A percentile compares a stretch with the other conserved stretches of the same genome.
Conservation (phyloP, 2,113 vertebrate species). For the Butorides virescens region DNA sequence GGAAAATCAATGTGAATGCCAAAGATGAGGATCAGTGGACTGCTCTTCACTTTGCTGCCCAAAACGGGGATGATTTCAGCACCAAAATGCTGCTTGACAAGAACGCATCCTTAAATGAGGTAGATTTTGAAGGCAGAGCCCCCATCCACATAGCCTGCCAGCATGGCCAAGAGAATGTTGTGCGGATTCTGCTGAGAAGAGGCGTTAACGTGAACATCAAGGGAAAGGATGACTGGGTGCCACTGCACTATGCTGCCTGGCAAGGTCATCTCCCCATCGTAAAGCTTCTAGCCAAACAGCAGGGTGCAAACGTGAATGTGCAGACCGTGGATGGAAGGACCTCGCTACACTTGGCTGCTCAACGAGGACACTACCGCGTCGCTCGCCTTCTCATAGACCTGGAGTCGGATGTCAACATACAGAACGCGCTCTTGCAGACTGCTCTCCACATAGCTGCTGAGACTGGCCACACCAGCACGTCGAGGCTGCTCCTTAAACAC, state of each 20-base stretch:
- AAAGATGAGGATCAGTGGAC: slow-evolving; percentile 97
- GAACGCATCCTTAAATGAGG: slow-evolving; percentile 80
- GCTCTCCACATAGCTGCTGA: slow-evolving; percentile 90
- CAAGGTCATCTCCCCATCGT: slow-evolving; percentile 92
- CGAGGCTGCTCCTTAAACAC: slow-evolving; percentile 89
- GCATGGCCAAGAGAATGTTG: slow-evolving; percentile 90
- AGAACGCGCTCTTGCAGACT: slow-evolving; percentile 70
- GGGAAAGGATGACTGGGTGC: slow-evolving; percentile 91
- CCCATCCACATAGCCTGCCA: slow-evolving; percentile 93
- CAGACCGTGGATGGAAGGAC: slow-evolving; percentile 89
- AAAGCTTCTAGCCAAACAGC: slow-evolving; percentile 91
- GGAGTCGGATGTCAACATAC: slow-evolving; percentile 74
- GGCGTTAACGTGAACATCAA: slow-evolving; percentile 78
- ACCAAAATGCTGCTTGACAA: slow-evolving; percentile 88
- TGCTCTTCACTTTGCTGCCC: slow-evolving; percentile 91
- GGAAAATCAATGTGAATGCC: slow-evolving; percentile 89
- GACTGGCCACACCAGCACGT: slow-evolving; percentile 94
- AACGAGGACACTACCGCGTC: slow-evolving; percentile 92
- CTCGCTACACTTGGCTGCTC: slow-evolving; percentile 90
- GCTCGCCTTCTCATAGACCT: slow-evolving; percentile 92
- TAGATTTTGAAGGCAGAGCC: slow-evolving; percentile 90
- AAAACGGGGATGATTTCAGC: slow-evolving; percentile 90
- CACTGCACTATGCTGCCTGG: slow-evolving; percentile 92
- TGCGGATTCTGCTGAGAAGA: slow-evolving; percentile 87
- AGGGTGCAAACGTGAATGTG: slow-evolving; percentile 77